Conservation (phyloP, 2,888 invertebrate genomes). For the Cheilosia grossa region DNA sequence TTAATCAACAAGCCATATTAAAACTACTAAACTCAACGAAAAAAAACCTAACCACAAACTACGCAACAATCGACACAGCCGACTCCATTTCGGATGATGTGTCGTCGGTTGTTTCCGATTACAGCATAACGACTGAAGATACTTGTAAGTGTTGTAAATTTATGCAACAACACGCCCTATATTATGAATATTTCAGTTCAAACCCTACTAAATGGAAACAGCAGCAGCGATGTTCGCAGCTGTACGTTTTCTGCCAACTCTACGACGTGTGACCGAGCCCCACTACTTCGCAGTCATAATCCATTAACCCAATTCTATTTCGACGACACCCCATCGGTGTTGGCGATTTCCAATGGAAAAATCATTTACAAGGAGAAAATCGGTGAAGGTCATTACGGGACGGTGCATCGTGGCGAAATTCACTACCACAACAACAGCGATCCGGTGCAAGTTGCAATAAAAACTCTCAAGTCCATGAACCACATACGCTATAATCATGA, state of each 20-base stretch:
- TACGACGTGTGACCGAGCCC: conserved; percentile 60
- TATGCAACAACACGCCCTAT: not conserved
- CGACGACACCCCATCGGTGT: conserved; percentile 78
- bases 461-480: conserved; percentile 84
- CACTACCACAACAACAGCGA: conserved; percentile 77
- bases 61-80: conserved; percentile 67
- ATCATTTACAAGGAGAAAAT: conserved; percentile 80
- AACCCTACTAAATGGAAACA: conserved; percentile 68
- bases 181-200: conserved; percentile 34
- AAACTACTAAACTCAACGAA: conserved; percentile 78
- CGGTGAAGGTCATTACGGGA: conserved; percentile 92
- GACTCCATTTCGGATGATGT: conserved; percentile 67
- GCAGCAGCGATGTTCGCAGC: conserved; percentile 63
- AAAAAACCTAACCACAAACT: conserved; percentile 74
- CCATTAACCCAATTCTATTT: conserved; percentile 57
- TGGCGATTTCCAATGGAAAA: conserved; percentile 79
- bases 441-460: conserved; percentile 87
- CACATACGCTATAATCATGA: conserved; percentile 85
- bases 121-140: conserved; percentile 62
- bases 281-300: conserved; percentile 60
- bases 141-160: conserved; percentile 48
- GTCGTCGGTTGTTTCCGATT: conserved; percentile 68
- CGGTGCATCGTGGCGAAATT: conserved; percentile 89
- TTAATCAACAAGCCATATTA: conserved; percentile 93
- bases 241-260: conserved; percentile 62